These are phyloP conservation scores for Eupristina koningsbergeri DNA, from an alignment of 1,140 invertebrate genomes.

Conservation along the genomic window DNA sequence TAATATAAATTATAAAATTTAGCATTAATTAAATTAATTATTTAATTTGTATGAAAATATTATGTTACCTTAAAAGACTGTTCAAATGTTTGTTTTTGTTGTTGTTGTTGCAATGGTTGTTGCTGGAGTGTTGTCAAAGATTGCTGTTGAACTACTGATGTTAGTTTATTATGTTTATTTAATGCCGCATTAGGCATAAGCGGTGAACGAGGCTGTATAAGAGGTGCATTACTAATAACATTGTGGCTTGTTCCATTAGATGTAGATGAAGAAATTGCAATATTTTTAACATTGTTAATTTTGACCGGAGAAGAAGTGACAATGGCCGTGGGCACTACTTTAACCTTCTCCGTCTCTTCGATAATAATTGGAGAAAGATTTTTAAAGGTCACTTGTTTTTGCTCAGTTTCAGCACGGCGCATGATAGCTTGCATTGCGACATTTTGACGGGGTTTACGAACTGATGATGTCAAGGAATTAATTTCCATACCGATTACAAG, in stretches of 20 bases:
- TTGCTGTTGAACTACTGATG: slow-evolving; percentile 35
- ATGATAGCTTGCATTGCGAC: slow-evolving; percentile 85
- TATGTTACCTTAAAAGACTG: background rate
- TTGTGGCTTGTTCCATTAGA: background rate
- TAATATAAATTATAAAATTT: too few relatives aligned
- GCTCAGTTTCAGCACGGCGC: slow-evolving; percentile 67
- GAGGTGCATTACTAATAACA: background rate
- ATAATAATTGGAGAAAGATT: slow-evolving; percentile 63
- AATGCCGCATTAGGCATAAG: slow-evolving; percentile 49
- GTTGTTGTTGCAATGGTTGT: background rate
- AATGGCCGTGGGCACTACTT: background rate
- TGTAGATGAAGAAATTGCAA: background rate
- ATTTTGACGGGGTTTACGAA: slow-evolving; percentile 76
- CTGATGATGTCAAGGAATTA: slow-evolving; percentile 60
- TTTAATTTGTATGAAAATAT: background rate
- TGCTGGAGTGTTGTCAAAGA: background rate
- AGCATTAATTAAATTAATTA: background rate
- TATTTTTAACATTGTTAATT: slow-evolving; percentile 29
- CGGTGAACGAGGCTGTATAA: slow-evolving; percentile 52
- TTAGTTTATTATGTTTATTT: slow-evolving; percentile 42
- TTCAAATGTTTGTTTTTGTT: slow-evolving; percentile 6
- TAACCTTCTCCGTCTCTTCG: slow-evolving; percentile 55
- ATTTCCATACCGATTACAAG: slow-evolving; percentile 58
- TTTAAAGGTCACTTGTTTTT: slow-evolving; percentile 69
- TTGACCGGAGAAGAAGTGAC: slow-evolving; percentile 17